Evolutionary conservation across 1,140 invertebrate species (phyloP), one percentile per base, ranked within the genome.

Genomic region (Drosophila leontia): DNA sequence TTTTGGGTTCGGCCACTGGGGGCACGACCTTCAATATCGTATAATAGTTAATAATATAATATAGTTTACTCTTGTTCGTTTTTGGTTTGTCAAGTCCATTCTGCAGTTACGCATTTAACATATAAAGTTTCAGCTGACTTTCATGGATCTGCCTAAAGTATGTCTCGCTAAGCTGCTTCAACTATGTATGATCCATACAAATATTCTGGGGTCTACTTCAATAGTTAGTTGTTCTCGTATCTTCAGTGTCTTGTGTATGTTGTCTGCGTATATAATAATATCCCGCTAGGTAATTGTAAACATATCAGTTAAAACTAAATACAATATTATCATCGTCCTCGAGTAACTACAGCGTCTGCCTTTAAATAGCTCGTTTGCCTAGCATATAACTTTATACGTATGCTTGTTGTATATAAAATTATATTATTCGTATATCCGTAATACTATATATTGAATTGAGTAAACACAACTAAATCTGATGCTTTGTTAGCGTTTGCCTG

Each of bases 291-390:
- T 78, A 78, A 87, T 78, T 56, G 57, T 82, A 76, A 84, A 80
- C 82, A 80, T 81, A 84, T 68, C 35, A 48, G 78, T 63, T 87
- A 80, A 51, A 90, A 90, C 78, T 82, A 76, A 79, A 85, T 76
- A 82, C 72, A 80, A 83, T 88, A 80, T 77, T 78, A 83, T 81
- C 88, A 82, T 85, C 50, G 50, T 51, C 56, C 55, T 81, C 75
- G 42, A 88, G 78, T 90, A 80, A 79, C 81, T 85, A 90, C 85
- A 90, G 85, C 85, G 85, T 90, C 86, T 90, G 85, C 85, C 85
- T 91, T 87, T 85, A 79, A 82, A 80, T 85, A 78, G 62, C 76
- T 80, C 72, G 37, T 74, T 72, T 68, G 57, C 65, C 77, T 82
- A 86, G 78, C 62, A 78, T 80, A 80, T 87, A 69, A 72, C 68